Evolutionary conservation across 2,797 vertebrate genomes (phyloP).

Genomic region (Lateolabrax maculatus): DNA sequence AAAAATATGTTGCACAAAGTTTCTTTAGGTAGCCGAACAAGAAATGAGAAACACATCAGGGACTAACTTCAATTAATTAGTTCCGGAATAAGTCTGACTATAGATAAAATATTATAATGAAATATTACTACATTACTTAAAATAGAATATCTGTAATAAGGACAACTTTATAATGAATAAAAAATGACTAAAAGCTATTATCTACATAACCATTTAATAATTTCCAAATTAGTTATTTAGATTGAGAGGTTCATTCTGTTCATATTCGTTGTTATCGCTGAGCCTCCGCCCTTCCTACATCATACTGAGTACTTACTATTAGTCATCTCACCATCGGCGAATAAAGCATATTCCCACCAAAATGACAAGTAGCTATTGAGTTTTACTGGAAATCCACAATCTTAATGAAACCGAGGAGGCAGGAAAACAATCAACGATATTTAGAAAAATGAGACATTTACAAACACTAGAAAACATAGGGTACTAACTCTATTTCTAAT

Average conservation of each 20-base stretch:
- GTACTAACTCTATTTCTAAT: not conserved
- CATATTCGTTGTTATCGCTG: not conserved
- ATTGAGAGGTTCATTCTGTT: not conserved
- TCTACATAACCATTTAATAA: not conserved
- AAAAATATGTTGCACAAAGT: not conserved
- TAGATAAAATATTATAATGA: no score
- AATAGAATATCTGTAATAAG: not conserved
- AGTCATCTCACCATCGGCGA: not conserved
- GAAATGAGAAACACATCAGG: not conserved
- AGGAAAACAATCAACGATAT: not conserved
- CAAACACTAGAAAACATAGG: not conserved
- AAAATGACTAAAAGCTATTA: not conserved
- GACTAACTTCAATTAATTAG: not conserved
- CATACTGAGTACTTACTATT: not conserved
- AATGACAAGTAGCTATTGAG: not conserved
- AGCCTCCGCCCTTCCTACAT: not conserved
- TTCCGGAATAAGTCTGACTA: not conserved
- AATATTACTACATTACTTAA: no score
- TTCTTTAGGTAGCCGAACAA: not conserved
- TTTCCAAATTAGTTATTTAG: not conserved
- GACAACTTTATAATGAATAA: not conserved
- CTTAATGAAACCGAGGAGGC: not conserved
- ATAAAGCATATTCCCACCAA: not conserved
- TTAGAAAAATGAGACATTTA: not conserved
- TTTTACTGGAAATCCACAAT: not conserved